These are phyloP conservation scores for Aphrocallistes beatrix DNA, from an alignment of 37 sponge, comb jelly and placozoan species.

Conservation along the genomic window DNA sequence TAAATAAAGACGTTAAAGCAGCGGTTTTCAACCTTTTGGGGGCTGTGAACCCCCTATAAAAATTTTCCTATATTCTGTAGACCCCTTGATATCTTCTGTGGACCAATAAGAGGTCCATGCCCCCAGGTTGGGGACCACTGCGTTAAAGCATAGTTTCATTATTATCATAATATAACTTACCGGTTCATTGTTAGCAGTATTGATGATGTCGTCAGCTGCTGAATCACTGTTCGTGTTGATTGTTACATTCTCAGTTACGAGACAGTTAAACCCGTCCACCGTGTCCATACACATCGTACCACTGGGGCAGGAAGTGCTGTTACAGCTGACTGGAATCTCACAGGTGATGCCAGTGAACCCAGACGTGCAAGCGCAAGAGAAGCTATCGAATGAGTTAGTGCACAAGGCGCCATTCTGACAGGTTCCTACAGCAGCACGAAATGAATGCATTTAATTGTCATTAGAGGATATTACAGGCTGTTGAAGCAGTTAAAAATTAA, in stretches of 20 bases:
- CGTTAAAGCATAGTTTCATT: too few species aligned
- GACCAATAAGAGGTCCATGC: too few species aligned
- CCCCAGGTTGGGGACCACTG: too few species aligned
- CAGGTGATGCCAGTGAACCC: not conserved
- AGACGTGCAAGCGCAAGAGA: not conserved
- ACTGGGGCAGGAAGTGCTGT: not conserved
- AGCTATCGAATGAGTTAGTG: not conserved
- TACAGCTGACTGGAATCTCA: not conserved
- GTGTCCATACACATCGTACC: not conserved
- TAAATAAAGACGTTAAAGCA: too few species aligned
- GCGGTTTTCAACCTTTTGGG: too few species aligned
- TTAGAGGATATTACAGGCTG: too few species aligned
- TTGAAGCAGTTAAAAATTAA: too few species aligned
- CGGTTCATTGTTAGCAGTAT: not conserved
- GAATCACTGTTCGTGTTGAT: not conserved
- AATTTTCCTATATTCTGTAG: too few species aligned
- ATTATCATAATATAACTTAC: too few species aligned
- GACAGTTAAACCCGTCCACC: not conserved
- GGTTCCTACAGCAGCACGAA: not conserved
- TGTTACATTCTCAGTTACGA: not conserved
- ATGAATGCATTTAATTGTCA: not conserved
- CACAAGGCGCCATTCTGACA: constrained; percentile 14
- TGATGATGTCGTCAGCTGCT: not conserved
- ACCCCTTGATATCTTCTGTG: too few species aligned
- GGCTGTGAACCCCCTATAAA: too few species aligned